Percentiles rank a stretch among this genome's conserved stretches.
phyloP scores from a whole-genome alignment of 2,797 vertebrate species.

The Leptoclinus maculatus region DNA sequence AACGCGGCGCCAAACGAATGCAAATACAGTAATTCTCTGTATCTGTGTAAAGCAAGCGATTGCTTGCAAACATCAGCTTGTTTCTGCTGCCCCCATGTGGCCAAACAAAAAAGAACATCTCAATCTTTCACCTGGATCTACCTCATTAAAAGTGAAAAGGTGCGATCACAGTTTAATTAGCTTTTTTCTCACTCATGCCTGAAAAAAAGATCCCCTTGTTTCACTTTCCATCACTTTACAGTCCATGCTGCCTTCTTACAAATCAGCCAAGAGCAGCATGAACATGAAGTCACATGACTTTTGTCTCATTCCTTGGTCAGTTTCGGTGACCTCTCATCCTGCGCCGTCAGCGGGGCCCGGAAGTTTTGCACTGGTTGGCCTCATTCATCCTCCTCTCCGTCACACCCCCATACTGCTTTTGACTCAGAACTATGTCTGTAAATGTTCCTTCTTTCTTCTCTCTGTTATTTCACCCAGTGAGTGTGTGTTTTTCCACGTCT shows the following conservation, averaged over 20 bases:
- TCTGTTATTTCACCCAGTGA: constrained; percentile 18
- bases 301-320: not conserved
- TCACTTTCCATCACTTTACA: not conserved
- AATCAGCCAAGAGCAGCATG: not conserved
- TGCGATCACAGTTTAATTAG: not conserved
- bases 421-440: not conserved
- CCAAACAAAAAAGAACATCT: not conserved
- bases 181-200: not conserved
- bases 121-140: not conserved
- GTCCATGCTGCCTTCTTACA: not conserved
- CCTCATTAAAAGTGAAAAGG: not conserved
- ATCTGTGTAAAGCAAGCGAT: not conserved
- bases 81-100: constrained; percentile 13
- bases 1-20: not conserved
- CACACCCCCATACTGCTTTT: not conserved
- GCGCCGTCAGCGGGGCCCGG: not conserved
- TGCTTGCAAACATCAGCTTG: not conserved
- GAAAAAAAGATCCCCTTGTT: not conserved
- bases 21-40: not conserved
- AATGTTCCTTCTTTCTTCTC: not conserved
- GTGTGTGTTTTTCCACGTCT: constrained; percentile 40
- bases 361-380: not conserved
- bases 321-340: not conserved
- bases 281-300: not conserved
- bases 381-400: constrained; percentile 1